Evolutionary conservation across 64 coral and sea anemone species (phyloP).

Genomic region (Stichodactyla helianthus): DNA sequence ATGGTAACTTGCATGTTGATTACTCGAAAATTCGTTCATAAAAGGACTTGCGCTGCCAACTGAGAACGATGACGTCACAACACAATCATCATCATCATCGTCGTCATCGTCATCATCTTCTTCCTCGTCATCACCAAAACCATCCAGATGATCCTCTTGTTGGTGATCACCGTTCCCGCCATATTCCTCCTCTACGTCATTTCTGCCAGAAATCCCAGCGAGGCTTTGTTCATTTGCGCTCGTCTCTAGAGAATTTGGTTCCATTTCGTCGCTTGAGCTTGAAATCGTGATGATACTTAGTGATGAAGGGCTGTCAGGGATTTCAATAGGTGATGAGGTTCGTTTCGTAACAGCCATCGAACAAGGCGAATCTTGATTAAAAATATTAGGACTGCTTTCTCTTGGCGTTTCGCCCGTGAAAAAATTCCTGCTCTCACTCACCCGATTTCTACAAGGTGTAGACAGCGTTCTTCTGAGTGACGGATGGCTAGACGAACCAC

Average conservation of each 20-base stretch:
- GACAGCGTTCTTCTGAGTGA: slow-evolving; percentile 42
- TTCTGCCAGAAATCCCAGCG: background rate
- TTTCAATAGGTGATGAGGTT: slow-evolving; percentile 89
- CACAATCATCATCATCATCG: slow-evolving; percentile 83
- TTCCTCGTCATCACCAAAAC: slow-evolving; percentile 75
- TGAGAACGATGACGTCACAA: slow-evolving; percentile 90
- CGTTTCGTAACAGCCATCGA: slow-evolving; percentile 30
- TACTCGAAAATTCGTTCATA: slow-evolving; percentile 52
- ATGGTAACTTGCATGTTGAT: background rate
- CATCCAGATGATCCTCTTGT: slow-evolving; percentile 62
- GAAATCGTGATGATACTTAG: slow-evolving; percentile 96
- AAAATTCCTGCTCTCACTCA: background rate
- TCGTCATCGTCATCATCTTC: slow-evolving; percentile 48
- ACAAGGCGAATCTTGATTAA: slow-evolving; percentile 18
- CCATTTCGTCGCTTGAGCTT: slow-evolving; percentile 96
- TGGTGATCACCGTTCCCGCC: slow-evolving; percentile 39
- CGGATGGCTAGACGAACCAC: background rate
- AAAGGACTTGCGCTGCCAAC: slow-evolving; percentile 65
- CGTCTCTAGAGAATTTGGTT: slow-evolving; percentile 76
- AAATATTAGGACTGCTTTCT: slow-evolving; percentile 17
- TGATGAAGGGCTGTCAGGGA: slow-evolving; percentile 87
- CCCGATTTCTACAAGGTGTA: slow-evolving; percentile 32
- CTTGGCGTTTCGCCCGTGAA: slow-evolving; percentile 32
- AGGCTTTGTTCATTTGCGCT: slow-evolving; percentile 40
- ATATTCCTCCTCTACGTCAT: slow-evolving; percentile 45